Percentiles rank a stretch among this genome's conserved stretches.
These are phyloP conservation scores for Busseola fusca DNA, from an alignment of 2,888 invertebrate species.

Conservation along the genomic window DNA sequence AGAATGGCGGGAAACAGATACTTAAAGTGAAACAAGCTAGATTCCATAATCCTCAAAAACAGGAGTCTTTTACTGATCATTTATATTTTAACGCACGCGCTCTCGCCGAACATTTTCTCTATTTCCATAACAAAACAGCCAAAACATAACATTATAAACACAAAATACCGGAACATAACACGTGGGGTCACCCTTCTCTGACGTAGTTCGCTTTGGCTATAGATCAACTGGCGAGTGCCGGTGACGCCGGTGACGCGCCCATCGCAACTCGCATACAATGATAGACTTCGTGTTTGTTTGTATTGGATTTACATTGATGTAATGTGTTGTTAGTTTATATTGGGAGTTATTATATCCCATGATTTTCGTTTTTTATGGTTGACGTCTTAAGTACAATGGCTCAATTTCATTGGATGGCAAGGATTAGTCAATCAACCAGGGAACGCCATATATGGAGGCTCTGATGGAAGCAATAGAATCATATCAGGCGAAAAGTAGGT, in stretches of 20 bases:
- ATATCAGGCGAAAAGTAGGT: background rate
- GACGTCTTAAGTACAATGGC: background rate
- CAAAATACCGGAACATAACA: background rate
- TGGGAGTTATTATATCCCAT: background rate
- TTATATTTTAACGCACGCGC: background rate
- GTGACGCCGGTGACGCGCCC: slow-evolving; percentile 41
- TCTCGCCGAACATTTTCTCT: background rate
- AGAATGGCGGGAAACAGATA: too few species aligned
- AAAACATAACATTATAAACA: background rate
- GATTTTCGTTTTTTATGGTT: background rate
- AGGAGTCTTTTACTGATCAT: too few species aligned
- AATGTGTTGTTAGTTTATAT: background rate
- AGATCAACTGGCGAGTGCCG: slow-evolving; percentile 50
- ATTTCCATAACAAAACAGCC: background rate
- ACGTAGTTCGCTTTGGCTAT: slow-evolving; percentile 60
- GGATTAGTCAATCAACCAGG: background rate
- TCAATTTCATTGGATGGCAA: background rate
- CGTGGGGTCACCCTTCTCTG: slow-evolving; percentile 39
- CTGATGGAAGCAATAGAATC: background rate
- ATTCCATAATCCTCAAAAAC: too few species aligned
- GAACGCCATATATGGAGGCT: background rate
- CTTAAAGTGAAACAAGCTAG: too few species aligned
- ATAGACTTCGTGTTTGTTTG: slow-evolving; percentile 17
- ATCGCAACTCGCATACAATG: slow-evolving; percentile 6
- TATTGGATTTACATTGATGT: slow-evolving; percentile 15